Percentiles rank a stretch among this genome's conserved stretches.
These are phyloP conservation scores for Diaprepes abbreviatus DNA, from an alignment of 2,888 invertebrate species.

Conservation along the genomic window DNA sequence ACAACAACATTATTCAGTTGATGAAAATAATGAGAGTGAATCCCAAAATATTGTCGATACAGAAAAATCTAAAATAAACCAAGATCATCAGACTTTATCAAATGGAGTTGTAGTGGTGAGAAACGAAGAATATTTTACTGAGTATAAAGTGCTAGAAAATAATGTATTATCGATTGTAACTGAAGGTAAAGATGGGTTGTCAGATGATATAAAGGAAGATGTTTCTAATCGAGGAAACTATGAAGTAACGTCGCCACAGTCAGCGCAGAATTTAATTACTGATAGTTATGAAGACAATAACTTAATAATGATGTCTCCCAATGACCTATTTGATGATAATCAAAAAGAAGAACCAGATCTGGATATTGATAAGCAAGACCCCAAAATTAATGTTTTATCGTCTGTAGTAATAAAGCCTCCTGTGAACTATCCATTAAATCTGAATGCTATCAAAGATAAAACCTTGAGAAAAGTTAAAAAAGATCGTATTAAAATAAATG, in stretches of 20 bases:
- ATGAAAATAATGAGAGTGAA: not conserved
- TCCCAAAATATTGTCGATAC: not conserved
- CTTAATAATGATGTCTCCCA: constrained; percentile 28
- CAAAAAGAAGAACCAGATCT: constrained; percentile 1
- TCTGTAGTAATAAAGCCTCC: constrained; percentile 33
- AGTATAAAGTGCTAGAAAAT: constrained; percentile 31
- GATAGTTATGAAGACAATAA: constrained; percentile 25
- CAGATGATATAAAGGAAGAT: not conserved
- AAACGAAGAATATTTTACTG: constrained; percentile 23
- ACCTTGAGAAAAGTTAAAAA: constrained; percentile 15
- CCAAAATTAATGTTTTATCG: constrained; percentile 31
- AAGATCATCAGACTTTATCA: not conserved
- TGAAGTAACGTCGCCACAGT: not conserved
- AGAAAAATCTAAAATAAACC: not conserved
- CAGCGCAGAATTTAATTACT: constrained; percentile 7
- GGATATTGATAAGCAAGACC: not conserved
- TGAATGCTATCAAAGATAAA: constrained; percentile 18
- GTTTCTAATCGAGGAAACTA: not conserved
- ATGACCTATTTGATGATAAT: constrained; percentile 25
- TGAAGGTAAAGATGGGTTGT: not conserved
- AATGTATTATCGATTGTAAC: constrained; percentile 19
- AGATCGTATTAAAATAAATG: not conserved
- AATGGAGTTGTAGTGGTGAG: constrained; percentile 14
- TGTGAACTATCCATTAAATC: not conserved
- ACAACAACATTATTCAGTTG: not conserved